These are phyloP conservation scores for Sparidentex hasta DNA, from an alignment of 2,797 vertebrate species.

Conservation along the genomic window DNA sequence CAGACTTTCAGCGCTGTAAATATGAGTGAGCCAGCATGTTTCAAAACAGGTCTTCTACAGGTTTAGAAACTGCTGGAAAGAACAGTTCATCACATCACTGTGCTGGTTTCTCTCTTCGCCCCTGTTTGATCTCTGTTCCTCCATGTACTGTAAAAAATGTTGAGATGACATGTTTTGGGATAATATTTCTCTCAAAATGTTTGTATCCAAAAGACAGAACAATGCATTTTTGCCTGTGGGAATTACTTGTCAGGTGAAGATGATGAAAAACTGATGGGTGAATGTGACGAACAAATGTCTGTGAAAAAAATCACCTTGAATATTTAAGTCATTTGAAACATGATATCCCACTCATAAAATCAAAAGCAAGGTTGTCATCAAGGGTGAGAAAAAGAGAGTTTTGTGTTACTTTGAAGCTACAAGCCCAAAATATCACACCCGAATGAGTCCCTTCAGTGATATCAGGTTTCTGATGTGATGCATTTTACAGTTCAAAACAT, in stretches of 20 bases:
- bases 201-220: not conserved
- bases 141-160: no score
- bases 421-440: not conserved
- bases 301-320: not conserved
- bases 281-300: not conserved
- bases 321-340: not conserved
- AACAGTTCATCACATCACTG: no score
- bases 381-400: not conserved
- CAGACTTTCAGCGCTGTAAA: no score
- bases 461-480: constrained; percentile 28
- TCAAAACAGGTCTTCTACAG: no score
- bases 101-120: no score
- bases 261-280: not conserved
- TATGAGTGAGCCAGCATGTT: no score
- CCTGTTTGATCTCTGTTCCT: no score
- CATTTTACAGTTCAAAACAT: constrained; percentile 30
- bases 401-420: not conserved
- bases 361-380: not conserved
- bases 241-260: not conserved
- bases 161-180: no score
- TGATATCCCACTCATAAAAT: not conserved
- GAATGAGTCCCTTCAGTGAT: constrained; percentile 15
- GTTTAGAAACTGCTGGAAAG: no score
- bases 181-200: not conserved
- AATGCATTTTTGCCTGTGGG: not conserved